Percentiles rank a stretch among this genome's conserved stretches.
phyloP scores from a whole-genome alignment of 2,888 invertebrate species.

The Rapana venosa region DNA sequence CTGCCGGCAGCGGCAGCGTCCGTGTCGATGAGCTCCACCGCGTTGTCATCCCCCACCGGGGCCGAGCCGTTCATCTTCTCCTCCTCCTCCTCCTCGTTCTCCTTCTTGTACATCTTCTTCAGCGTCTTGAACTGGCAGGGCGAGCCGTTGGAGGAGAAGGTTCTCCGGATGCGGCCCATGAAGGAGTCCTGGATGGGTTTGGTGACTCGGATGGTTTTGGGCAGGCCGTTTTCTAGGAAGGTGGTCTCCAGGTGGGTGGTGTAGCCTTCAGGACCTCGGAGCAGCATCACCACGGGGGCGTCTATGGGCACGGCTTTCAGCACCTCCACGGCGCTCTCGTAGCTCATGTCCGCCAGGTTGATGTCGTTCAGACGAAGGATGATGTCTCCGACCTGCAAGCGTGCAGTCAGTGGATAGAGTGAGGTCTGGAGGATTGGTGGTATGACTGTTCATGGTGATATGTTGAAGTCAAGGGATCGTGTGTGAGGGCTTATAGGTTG shows the following conservation, averaged over 20 bases:
- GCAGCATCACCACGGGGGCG: slow-evolving; percentile 67
- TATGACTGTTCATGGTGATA: neutral
- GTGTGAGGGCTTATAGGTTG: too few relatives aligned
- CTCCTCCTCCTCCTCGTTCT: slow-evolving; percentile 26
- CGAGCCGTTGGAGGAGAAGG: slow-evolving; percentile 55
- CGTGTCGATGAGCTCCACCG: slow-evolving; percentile 32
- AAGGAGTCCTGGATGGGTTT: slow-evolving; percentile 67
- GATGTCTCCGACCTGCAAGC: slow-evolving; percentile 69
- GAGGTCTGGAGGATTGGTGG: neutral
- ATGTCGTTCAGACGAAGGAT: slow-evolving; percentile 73
- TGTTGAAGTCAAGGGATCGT: too few relatives aligned
- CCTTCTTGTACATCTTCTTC: slow-evolving; percentile 52
- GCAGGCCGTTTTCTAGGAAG: slow-evolving; percentile 70
- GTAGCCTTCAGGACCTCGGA: slow-evolving; percentile 72
- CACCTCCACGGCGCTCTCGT: slow-evolving; percentile 67
- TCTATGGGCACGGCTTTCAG: slow-evolving; percentile 65
- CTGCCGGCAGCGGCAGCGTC: slow-evolving; percentile 16
- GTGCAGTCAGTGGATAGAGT: neutral
- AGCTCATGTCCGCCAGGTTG: slow-evolving; percentile 69
- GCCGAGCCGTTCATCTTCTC: slow-evolving; percentile 32
- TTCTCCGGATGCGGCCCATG: slow-evolving; percentile 60
- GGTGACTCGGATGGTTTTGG: slow-evolving; percentile 71
- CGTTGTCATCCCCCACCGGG: neutral
- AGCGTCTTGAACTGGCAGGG: slow-evolving; percentile 53
- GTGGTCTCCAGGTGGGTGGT: slow-evolving; percentile 73